Conservation (phyloP, 2,797 vertebrate genomes). For the Gymnoscopelus microlampas region DNA sequence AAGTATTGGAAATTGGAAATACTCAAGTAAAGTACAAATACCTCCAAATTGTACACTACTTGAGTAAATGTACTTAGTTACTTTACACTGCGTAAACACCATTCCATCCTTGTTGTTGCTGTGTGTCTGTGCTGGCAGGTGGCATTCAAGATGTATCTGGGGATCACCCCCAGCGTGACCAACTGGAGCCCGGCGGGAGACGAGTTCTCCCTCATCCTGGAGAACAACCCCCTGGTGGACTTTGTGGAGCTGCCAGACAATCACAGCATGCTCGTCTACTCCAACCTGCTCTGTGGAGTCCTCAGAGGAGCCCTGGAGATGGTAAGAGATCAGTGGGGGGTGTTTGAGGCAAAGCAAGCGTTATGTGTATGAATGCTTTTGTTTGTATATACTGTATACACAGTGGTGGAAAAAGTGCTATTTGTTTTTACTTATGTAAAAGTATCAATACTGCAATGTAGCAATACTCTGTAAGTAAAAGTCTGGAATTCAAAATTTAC, state of each 20-base stretch:
- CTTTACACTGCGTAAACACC: no score
- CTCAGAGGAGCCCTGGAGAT: slow-evolving; percentile 97
- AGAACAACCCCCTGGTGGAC: slow-evolving; percentile 97
- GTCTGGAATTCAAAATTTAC: no score
- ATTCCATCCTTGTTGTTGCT: neutral
- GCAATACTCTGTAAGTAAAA: no score
- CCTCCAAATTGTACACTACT: no score
- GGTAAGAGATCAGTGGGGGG: slow-evolving; percentile 77
- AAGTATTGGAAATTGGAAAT: no score
- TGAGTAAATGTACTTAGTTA: no score
- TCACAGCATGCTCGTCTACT: slow-evolving; percentile 95
- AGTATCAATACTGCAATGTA: no score
- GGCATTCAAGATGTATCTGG: slow-evolving; percentile 98
- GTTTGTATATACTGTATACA: neutral
- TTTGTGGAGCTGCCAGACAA: slow-evolving; percentile 98
- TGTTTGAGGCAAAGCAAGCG: no score
- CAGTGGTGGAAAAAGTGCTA: no score
- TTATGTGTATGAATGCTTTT: neutral
- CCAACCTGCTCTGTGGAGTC: slow-evolving; percentile 94
- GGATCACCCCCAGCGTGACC: slow-evolving; percentile 96
- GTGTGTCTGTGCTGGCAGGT: slow-evolving; percentile 76
- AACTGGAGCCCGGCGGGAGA: slow-evolving; percentile 99
- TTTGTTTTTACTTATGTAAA: no score
- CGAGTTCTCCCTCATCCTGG: slow-evolving; percentile 97
- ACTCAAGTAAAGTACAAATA: no score